Conservation (phyloP, 1,140 invertebrate species). For the Anthonomus grandis region DNA sequence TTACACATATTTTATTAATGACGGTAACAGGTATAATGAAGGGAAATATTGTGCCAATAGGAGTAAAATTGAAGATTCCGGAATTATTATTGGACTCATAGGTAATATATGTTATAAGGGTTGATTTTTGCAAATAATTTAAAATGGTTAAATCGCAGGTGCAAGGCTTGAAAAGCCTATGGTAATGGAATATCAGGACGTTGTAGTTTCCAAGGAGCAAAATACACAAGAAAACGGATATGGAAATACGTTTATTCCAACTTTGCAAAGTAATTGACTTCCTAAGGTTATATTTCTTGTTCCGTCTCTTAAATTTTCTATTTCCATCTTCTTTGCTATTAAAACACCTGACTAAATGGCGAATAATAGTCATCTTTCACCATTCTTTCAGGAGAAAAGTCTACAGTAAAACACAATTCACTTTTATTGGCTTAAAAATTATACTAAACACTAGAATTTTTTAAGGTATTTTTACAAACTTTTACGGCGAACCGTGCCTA, state of each 20-base stretch:
- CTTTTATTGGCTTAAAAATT: too few relatives aligned
- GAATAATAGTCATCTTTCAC: too few relatives aligned
- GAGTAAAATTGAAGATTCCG: slow-evolving; percentile 23
- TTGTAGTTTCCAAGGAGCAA: slow-evolving; percentile 52
- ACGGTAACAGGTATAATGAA: slow-evolving; percentile 58
- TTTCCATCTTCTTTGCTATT: too few relatives aligned
- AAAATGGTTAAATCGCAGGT: slow-evolving; percentile 30
- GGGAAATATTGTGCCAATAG: slow-evolving; percentile 47
- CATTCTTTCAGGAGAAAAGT: too few relatives aligned
- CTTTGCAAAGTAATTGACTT: slow-evolving; percentile 13
- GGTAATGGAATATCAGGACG: slow-evolving; percentile 59
- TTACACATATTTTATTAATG: slow-evolving; percentile 61
- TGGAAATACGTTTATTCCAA: slow-evolving; percentile 7
- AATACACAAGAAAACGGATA: slow-evolving; percentile 54
- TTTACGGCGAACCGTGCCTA: neutral
- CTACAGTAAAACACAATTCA: too few relatives aligned
- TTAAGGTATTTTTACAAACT: neutral
- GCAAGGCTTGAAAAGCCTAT: slow-evolving; percentile 51
- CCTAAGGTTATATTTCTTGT: too few relatives aligned
- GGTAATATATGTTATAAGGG: neutral
- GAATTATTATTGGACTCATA: slow-evolving; percentile 47
- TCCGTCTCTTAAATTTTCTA: too few relatives aligned
- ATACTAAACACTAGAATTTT: neutral
- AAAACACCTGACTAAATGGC: too few relatives aligned
- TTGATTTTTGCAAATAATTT: neutral